A percentile compares a stretch with the other conserved stretches of the same genome.
Evolutionary conservation across 1,140 invertebrate genomes (phyloP).

Genomic region (Drosophila bocki): DNA sequence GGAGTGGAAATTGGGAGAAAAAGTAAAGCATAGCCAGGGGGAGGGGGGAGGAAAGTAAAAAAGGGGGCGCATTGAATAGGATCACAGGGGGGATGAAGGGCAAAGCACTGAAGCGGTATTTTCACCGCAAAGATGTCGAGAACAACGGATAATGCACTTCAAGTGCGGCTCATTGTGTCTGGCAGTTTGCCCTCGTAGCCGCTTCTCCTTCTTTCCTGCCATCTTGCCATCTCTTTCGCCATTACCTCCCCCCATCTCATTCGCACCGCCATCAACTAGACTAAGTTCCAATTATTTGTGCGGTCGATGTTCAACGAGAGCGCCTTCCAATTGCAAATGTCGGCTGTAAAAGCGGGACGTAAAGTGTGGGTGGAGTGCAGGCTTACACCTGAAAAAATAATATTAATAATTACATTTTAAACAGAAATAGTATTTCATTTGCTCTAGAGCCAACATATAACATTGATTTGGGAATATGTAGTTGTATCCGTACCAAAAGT

Average conservation of each 20-base stretch:
- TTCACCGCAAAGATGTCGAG: slow-evolving; percentile 73
- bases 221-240: slow-evolving; percentile 18
- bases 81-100: not conserved
- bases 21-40: not conserved
- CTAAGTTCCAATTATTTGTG: slow-evolving; percentile 84
- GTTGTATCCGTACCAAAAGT: too few relatives aligned
- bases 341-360: slow-evolving; percentile 24
- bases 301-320: slow-evolving; percentile 70
- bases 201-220: slow-evolving; percentile 8
- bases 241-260: not conserved
- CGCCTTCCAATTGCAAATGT: slow-evolving; percentile 53
- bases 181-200: slow-evolving; percentile 33
- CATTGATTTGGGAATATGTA: too few relatives aligned
- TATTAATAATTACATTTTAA: not conserved
- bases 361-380: slow-evolving; percentile 28
- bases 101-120: slow-evolving; percentile 38
- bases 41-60: not conserved
- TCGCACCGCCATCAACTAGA: slow-evolving; percentile 52
- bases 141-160: slow-evolving; percentile 81
- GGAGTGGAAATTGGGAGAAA: slow-evolving; percentile 2
- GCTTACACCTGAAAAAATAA: slow-evolving; percentile 12
- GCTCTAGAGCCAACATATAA: not conserved
- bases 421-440: not conserved
- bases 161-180: slow-evolving; percentile 81
- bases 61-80: slow-evolving; percentile 18